Conservation (phyloP, 2,888 invertebrate species). For the Cactoblastis cactorum region DNA sequence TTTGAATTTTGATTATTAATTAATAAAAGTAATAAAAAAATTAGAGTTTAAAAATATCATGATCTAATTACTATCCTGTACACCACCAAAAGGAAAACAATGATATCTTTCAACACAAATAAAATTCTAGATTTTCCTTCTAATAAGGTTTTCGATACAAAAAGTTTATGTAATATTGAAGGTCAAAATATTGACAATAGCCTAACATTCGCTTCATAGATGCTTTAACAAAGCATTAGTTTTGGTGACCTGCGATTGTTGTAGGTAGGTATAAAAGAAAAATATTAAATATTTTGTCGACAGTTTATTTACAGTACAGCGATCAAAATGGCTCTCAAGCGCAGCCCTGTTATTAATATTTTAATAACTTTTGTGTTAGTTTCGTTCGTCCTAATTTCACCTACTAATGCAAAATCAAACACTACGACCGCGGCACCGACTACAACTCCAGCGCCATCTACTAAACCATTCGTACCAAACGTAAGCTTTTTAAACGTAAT, state of each 20-base stretch:
- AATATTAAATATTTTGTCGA: not conserved
- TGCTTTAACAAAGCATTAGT: not conserved
- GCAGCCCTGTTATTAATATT: not conserved
- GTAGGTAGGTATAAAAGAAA: conserved; percentile 14
- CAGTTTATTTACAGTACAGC: not conserved
- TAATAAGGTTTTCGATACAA: no score
- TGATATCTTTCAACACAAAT: no score
- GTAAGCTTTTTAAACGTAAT: no score
- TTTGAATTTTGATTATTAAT: no score
- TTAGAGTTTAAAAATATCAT: no score
- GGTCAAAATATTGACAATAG: not conserved
- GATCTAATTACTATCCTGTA: no score
- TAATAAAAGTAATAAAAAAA: no score
- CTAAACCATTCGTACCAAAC: not conserved
- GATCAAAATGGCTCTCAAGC: not conserved
- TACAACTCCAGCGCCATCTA: not conserved
- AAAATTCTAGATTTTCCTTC: no score
- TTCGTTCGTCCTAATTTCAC: not conserved
- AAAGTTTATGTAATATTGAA: not conserved
- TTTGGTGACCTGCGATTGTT: not conserved
- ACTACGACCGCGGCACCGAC: not conserved
- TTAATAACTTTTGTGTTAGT: not conserved
- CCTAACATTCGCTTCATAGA: not conserved
- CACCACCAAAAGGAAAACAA: no score
- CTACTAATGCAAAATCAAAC: not conserved